Evolutionary conservation across 2,113 vertebrate species (phyloP), one percentile per base, ranked within the genome.

Genomic region (Actenoides lindsayi): DNA sequence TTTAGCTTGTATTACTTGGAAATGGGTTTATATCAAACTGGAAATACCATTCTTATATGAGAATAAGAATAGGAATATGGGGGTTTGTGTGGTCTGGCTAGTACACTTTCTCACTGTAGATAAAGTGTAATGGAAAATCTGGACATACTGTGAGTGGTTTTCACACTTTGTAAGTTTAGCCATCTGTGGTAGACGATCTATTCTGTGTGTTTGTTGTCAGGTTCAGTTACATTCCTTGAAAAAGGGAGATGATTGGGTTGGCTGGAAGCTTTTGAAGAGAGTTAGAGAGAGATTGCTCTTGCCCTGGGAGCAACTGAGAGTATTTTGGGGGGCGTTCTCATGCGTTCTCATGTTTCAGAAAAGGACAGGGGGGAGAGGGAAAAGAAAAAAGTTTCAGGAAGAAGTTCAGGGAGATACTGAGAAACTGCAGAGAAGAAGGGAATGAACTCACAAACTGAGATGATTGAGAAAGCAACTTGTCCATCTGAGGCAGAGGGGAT

Each of bases 121-220:
- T 69, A 87, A 90, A 57, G 33, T 54, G 73, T 51, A 83, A 86
- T 83, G 30, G 71, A 92, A 95, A 93, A 90, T 96, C 96, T 84
- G 93, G 91, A 86, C 95, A 86, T 83, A 88, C 90, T 93, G 90
- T 94, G 93, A 92, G 86, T 77, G 46, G 59, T 90, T 97, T 96
- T 96, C 94, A 90, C 94, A 96, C 93, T 83, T 92, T 18, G 3
- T 77, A 74, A 86, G 64, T 93, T 92, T 63, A 80, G 54, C 96
- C 94, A 93, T 97, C 96, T 97, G 94, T 83, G 80, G 73, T 86
- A 96, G 92, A 93, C 20, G 37, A 88, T 86, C 95, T 90, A 16
- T 70, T 86, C 79, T 57, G 73, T 80, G 74, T 95, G 71, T 80
- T 90, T 88, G 44, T 83, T 94, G 44, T 86, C 71, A 90, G 59